Conservation (phyloP, 1,140 invertebrate genomes). For the Aphelenchoides fujianensis region DNA sequence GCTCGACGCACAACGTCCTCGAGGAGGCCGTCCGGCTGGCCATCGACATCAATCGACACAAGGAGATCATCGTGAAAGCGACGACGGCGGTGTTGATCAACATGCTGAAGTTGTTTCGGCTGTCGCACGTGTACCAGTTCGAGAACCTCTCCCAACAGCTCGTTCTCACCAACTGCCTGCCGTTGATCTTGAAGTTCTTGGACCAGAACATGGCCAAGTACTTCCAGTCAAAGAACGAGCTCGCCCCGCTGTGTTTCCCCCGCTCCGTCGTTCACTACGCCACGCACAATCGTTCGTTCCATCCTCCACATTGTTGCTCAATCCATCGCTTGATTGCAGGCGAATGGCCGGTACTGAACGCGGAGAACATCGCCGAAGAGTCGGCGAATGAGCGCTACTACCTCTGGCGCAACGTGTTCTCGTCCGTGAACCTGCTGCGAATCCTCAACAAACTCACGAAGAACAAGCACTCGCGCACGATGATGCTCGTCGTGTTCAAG, state of each 20-base stretch:
- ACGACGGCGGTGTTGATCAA: conserved; percentile 70
- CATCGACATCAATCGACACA: conserved; percentile 95
- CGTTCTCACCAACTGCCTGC: conserved; percentile 98
- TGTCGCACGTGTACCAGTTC: conserved; percentile 96
- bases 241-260: conserved; percentile 55
- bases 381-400: conserved; percentile 65
- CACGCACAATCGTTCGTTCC: conserved; percentile 46
- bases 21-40: conserved; percentile 93
- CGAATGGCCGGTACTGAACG: conserved; percentile 86
- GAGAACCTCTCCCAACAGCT: conserved; percentile 98
- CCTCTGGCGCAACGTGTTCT: conserved; percentile 96
- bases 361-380: conserved; percentile 74
- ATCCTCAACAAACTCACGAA: conserved; percentile 98
- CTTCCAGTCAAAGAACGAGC: conserved; percentile 87
- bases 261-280: conserved; percentile 51
- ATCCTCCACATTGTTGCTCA: conserved; percentile 18
- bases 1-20: conserved; percentile 63
- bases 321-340: conserved; percentile 69
- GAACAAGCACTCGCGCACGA: conserved; percentile 97
- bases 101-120: conserved; percentile 90
- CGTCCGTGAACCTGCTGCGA: conserved; percentile 91
- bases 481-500: conserved; percentile 99
- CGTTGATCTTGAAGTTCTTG: conserved; percentile 95
- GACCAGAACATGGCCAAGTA: conserved; percentile 96
- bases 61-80: conserved; percentile 86